Base-by-base conservation (phyloP, 1,140 invertebrate genomes). In the Homalodisca vitripennis region DNA sequence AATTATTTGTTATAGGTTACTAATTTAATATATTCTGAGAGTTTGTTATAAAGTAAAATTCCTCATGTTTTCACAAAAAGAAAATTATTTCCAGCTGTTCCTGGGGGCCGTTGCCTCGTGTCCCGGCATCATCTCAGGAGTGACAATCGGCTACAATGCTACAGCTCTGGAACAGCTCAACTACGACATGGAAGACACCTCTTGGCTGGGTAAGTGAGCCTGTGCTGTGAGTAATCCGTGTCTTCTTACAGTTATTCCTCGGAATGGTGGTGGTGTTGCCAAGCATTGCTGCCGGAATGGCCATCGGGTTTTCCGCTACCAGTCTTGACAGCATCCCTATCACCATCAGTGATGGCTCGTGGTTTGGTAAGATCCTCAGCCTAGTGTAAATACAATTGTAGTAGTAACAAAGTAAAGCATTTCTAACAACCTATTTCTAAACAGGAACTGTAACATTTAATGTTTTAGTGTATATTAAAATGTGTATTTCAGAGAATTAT, bases 361-460 rank as follows among this genome's bases (percentile, higher is more conserved):
- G 84, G 84, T 82, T 85, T 74, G 83, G 85, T 84, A 78, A 77
- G 76, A 76, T n/a, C n/a, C 26, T 26, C n/a, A n/a, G n/a, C n/a
- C n/a, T n/a, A n/a, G n/a, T n/a, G n/a, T n/a, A n/a, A n/a, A n/a
- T n/a, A n/a, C n/a, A n/a, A n/a, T n/a, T n/a, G n/a, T n/a, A n/a
- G n/a, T n/a, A n/a, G n/a, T n/a, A n/a, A n/a, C n/a, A n/a, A n/a
- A n/a, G n/a, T n/a, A n/a, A n/a, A n/a, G n/a, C n/a, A n/a, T n/a
- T n/a, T n/a, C n/a, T n/a, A n/a, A n/a, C n/a, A n/a, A n/a, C n/a
- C n/a, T n/a, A n/a, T n/a, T n/a, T n/a, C n/a, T n/a, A n/a, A n/a
- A n/a, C n/a, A n/a, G n/a, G n/a, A n/a, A n/a, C n/a, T n/a, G n/a
- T n/a, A n/a, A n/a, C n/a, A n/a, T n/a, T n/a, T n/a, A n/a, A n/a